phyloP scores from a whole-genome alignment of 2,113 vertebrate genomes.

The Lagopus leucura region DNA sequence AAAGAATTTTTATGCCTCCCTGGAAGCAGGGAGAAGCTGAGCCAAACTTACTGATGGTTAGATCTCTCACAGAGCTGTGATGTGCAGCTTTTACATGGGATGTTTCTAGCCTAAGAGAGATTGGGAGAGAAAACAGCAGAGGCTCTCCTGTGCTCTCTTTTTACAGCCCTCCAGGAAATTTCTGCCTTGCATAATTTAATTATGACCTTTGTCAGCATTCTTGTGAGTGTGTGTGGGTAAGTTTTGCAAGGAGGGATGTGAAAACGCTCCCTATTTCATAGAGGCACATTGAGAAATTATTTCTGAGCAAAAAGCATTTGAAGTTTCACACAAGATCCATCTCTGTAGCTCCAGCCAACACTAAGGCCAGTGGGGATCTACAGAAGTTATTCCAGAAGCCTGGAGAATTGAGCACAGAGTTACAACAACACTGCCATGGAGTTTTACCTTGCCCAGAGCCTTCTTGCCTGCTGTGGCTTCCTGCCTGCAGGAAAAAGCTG shows the following conservation, averaged over 20 bases:
- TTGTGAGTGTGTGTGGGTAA: not conserved
- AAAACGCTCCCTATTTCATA: not conserved
- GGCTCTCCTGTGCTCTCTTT: not conserved
- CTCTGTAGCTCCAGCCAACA: not conserved
- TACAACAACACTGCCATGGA: not conserved
- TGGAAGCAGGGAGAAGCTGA: not conserved
- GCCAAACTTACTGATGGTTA: not conserved
- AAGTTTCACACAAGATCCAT: not conserved
- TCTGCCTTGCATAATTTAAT: not conserved
- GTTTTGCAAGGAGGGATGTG: not conserved
- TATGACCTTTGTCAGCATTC: not conserved
- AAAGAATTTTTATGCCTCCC: not conserved
- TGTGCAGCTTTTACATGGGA: not conserved
- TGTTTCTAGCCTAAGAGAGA: not conserved
- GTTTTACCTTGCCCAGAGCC: not conserved
- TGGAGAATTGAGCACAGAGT: not conserved
- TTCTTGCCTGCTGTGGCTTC: too few species aligned
- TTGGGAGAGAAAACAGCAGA: not conserved
- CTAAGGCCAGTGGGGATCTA: not conserved
- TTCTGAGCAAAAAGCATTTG: not conserved
- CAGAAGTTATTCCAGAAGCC: not conserved
- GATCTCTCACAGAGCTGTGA: not conserved
- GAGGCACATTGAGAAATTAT: not conserved
- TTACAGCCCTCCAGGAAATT: not conserved
- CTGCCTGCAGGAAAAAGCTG: not conserved